phyloP scores from a whole-genome alignment of 1,140 invertebrate species.

The Tetranychus urticae region DNA sequence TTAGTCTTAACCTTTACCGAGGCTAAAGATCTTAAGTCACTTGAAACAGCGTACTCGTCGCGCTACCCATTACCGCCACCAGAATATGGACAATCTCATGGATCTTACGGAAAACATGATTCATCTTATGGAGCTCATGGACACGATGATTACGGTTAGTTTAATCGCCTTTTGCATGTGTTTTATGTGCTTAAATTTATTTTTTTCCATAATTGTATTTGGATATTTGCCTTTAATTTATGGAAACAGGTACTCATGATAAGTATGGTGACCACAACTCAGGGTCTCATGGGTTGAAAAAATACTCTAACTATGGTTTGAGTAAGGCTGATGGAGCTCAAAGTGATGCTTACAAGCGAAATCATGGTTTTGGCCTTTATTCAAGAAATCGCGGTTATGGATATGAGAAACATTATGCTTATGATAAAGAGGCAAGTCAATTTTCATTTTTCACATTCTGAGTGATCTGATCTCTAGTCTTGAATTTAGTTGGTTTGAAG shows the following conservation, averaged over 20 bases:
- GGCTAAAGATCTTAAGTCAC: background rate
- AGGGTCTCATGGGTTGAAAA: conserved; percentile 2
- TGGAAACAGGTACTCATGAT: background rate
- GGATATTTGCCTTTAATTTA: too few species aligned
- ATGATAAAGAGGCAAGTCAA: conserved; percentile 11
- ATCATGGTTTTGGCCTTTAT: conserved; percentile 4
- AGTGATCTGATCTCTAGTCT: too few species aligned
- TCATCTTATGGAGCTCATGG: background rate
- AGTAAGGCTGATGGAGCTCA: background rate
- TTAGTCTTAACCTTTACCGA: background rate
- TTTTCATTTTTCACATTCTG: too few species aligned
- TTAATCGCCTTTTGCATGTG: background rate
- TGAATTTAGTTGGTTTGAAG: too few species aligned
- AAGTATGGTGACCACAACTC: conserved; percentile 5
- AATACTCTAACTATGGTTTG: background rate
- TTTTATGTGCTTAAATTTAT: background rate
- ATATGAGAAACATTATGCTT: conserved; percentile 15
- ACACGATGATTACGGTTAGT: background rate
- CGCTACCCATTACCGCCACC: background rate
- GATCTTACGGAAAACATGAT: background rate
- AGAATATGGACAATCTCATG: background rate
- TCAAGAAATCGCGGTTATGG: conserved; percentile 13
- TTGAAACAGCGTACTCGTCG: background rate
- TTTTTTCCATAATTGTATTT: too few species aligned
- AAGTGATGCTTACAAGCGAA: background rate